Evolutionary conservation across 1,140 invertebrate genomes (phyloP), one percentile per base, ranked within the genome.

Genomic region (Scaptodrosophila lebanonensis): DNA sequence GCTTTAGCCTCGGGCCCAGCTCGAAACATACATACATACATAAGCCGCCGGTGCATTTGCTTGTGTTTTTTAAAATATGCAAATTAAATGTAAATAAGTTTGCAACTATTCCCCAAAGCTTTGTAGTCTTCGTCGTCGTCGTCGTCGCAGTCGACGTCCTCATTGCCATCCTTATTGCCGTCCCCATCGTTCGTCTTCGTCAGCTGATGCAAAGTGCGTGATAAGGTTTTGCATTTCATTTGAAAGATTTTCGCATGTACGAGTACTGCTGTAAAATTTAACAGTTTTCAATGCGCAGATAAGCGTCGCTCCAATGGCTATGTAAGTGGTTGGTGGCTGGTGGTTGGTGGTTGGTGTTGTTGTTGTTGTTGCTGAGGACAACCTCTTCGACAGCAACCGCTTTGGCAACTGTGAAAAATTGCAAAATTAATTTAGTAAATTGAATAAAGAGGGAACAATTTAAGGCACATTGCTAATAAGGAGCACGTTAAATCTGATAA

Each of bases 51-150:
- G 9, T 38, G 6, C 17, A 38, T 38, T 8, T 38, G 6, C 4
- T 2, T 13, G 13, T 38, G 11, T 38, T 13, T 38, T 12, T 42
- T 51, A 50, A 68, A 83, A 77, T 73, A 83, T 83, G 79, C 79
- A 83, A 83, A 83, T 83, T 70, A 73, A 83, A 83, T 83, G 79
- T 83, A 83, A 83, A 83, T 83, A 73, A 72, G 62, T 38, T 61
- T 69, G 51, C 60, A 83, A 83, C 77, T 83, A 83, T 83, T 77
- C 35, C 15, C 15, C 45, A 38, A 53, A 38, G 32, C 6, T n/a
- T 36, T 32, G 45, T 36, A 29, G 53, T 40, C 44, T 59, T 39
- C 12, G 38, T 39, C 27, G 50, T 40, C 48, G 42, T 48, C 47
- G 42, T 43, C 27, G 27, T 29, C 27, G 9, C 27, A 5, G 27